Evolutionary conservation across 2,888 invertebrate genomes (phyloP), one percentile per base, ranked within the genome.

Genomic region (Quadriops clusia): DNA sequence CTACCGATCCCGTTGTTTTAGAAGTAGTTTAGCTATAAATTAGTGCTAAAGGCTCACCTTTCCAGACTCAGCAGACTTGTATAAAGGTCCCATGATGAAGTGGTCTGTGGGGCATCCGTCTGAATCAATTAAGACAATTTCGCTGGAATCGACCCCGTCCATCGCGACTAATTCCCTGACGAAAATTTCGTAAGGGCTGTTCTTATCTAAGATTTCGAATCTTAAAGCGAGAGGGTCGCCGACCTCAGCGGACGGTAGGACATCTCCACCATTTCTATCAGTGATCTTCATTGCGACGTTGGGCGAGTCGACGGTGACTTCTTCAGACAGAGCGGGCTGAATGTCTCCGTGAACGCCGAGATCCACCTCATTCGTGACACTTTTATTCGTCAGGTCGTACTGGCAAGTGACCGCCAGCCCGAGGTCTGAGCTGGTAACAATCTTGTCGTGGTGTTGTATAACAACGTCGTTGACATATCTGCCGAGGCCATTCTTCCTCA

Each of bases 231-330:
- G 64, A 14, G 90, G 86, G 67, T 91, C 91, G 46, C 91, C 91
- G 38, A 91, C 90, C 67, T 89, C 85, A 39, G 89, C 89, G 1
- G 86, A 78, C 17, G 79, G 77, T 64, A 87, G 79, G 40, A 83
- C 80, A 45, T 85, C 84, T 49, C 77, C 79, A 35, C 84, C 85
- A 49, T 74, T 80, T 39, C 86, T 73, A 53, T 84, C 82, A 12
- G 86, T 87, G 53, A 86, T 87, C 60, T 81, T 82, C 91, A 93
- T 91, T 18, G 89, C 82, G 35, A 91, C 90, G 63, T 90, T 91
- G 37, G 91, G 91, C 36, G 90, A 90, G 61, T 89, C 90, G 37
- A 93, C 91, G 50, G 85, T 80, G 30, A 86, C 87, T 61, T 89
- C 89, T 60, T 91, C 89, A 35, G 84, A 82, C 37, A 90, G 68